phyloP scores from a whole-genome alignment of 23 tunicate species.

The Halocynthia aurantium region DNA sequence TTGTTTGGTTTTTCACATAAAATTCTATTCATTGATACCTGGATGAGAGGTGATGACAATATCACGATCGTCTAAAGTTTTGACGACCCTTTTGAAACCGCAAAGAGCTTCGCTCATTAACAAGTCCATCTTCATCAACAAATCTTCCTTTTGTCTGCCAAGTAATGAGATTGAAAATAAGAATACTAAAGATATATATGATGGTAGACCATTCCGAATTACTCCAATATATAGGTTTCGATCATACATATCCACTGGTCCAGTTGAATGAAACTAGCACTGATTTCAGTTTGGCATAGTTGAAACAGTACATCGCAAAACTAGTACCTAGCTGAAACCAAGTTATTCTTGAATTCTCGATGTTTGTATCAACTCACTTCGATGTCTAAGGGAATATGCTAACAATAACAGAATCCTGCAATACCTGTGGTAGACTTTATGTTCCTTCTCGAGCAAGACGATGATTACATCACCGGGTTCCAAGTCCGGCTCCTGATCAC shows the following conservation, averaged over 20 bases:
- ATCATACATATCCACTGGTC: no score
- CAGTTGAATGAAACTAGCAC: no score
- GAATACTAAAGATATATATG: no score
- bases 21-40: constrained; percentile 20
- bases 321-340: no score
- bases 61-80: constrained; percentile 71
- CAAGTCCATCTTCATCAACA: constrained; percentile 95
- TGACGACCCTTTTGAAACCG: constrained; percentile 80
- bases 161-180: neutral
- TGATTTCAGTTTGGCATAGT: no score
- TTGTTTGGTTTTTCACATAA: no score
- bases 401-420: neutral
- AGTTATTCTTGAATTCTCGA: no score
- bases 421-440: constrained; percentile 53
- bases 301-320: no score
- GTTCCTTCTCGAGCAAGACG: constrained; percentile 78
- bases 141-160: constrained; percentile 68
- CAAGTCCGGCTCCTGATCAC: constrained; percentile 91
- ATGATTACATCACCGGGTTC: constrained; percentile 90
- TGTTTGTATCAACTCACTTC: no score
- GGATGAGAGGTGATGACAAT: constrained; percentile 63
- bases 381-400: no score
- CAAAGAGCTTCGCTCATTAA: constrained; percentile 78
- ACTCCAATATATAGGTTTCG: no score
- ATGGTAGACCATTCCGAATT: no score